Conservation (phyloP, 2,888 invertebrate species). For the Lepas anatifera region DNA sequence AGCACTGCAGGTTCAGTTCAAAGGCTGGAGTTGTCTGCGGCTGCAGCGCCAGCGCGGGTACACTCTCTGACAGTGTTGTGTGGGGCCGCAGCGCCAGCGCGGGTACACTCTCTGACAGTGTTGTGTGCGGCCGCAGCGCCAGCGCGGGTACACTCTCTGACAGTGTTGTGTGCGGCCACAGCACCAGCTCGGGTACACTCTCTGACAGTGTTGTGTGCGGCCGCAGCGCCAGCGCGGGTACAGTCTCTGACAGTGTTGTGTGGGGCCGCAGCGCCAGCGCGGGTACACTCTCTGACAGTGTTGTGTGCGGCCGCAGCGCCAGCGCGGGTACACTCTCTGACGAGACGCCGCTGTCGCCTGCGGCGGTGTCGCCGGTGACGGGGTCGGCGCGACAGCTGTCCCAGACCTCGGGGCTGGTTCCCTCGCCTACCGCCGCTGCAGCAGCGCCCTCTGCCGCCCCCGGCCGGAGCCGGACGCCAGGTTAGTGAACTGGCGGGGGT, state of each 20-base stretch:
- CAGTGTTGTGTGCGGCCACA: too few relatives aligned
- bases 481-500: neutral
- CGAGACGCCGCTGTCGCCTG: neutral
- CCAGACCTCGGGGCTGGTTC: neutral
- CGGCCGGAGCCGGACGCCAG: neutral
- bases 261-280: neutral
- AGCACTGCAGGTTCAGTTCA: too few relatives aligned
- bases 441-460: neutral
- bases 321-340: neutral
- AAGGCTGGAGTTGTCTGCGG: too few relatives aligned
- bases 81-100: neutral
- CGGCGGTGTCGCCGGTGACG: neutral
- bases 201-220: too few relatives aligned
- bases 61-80: too few relatives aligned
- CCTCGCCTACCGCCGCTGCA: neutral
- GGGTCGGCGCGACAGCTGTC: neutral
- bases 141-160: too few relatives aligned
- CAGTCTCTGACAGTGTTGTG: too few relatives aligned
- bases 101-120: too few relatives aligned
- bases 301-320: neutral
- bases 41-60: too few relatives aligned
- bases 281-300: neutral
- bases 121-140: too few relatives aligned
- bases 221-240: too few relatives aligned
- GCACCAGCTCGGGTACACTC: too few relatives aligned